Conservation (phyloP, 2,888 invertebrate species). For the Achlya flavicornis region DNA sequence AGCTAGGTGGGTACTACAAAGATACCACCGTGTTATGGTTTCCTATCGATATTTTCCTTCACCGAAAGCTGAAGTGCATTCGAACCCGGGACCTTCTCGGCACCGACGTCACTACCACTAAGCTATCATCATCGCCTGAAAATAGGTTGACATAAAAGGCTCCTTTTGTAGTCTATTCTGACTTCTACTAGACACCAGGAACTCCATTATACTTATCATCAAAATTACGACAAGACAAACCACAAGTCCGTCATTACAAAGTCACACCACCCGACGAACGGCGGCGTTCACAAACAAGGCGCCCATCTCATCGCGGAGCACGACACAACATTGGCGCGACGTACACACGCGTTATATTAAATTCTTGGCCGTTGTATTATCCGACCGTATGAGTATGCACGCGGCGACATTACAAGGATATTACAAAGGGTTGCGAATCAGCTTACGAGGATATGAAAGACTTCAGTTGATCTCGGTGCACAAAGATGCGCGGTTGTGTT, state of each 20-base stretch:
- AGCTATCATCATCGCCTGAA: too few species aligned
- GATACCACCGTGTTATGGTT: too few species aligned
- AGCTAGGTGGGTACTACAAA: too few species aligned
- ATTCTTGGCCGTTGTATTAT: constrained; percentile 11
- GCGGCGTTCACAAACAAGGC: background rate
- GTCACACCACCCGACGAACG: background rate
- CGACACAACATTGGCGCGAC: constrained; percentile 6
- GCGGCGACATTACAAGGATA: constrained; percentile 16
- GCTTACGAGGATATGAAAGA: background rate
- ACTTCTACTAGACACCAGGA: too few species aligned
- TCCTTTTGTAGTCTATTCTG: too few species aligned
- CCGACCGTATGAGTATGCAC: constrained; percentile 15
- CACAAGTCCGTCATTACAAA: background rate
- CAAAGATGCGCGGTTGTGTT: constrained; percentile 6
- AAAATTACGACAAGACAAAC: background rate
- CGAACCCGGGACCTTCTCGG: too few species aligned
- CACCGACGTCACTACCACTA: too few species aligned
- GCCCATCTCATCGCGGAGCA: background rate
- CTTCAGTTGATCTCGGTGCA: background rate
- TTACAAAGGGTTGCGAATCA: constrained; percentile 15
- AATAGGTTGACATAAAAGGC: too few species aligned
- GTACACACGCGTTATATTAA: constrained; percentile 15
- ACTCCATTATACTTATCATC: too few species aligned
- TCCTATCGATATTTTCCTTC: too few species aligned
- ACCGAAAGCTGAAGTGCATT: too few species aligned